Percentiles rank a stretch among this genome's conserved stretches.
Evolutionary conservation across 2,888 invertebrate genomes (phyloP).

Genomic region (Antitype chi): DNA sequence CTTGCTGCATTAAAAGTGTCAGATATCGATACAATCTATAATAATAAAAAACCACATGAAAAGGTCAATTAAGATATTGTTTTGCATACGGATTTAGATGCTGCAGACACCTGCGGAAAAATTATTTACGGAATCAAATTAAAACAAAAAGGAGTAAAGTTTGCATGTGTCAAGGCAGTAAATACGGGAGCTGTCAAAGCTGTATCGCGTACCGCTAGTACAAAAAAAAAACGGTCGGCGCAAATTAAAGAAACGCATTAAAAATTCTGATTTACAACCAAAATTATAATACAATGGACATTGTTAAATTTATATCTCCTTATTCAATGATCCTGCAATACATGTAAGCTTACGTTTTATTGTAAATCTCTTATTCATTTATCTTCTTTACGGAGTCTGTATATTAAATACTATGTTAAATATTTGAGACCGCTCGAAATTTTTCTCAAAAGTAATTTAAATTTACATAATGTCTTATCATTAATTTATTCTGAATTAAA

Average conservation of each 20-base stretch:
- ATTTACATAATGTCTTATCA: constrained; percentile 76
- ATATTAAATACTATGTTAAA: constrained; percentile 67
- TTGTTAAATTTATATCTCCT: constrained; percentile 78
- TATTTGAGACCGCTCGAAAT: constrained; percentile 63
- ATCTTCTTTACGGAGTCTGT: constrained; percentile 67
- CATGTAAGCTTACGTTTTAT: constrained; percentile 74
- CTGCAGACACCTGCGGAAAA: constrained; percentile 21
- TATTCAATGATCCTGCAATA: constrained; percentile 78
- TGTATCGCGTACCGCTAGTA: constrained; percentile 72
- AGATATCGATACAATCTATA: constrained; percentile 44
- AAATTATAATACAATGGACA: constrained; percentile 85
- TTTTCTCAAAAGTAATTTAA: constrained; percentile 63
- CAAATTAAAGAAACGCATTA: constrained; percentile 82
- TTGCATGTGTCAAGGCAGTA: constrained; percentile 72
- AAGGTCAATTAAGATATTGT: constrained; percentile 45
- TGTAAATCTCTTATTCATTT: constrained; percentile 69
- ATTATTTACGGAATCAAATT: constrained; percentile 39
- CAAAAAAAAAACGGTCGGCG: constrained; percentile 78
- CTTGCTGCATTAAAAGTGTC: constrained; percentile 40
- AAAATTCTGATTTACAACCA: constrained; percentile 82
- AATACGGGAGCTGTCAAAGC: constrained; percentile 73
- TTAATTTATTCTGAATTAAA: constrained; percentile 75
- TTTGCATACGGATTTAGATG: constrained; percentile 35
- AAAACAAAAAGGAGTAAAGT: constrained; percentile 51
- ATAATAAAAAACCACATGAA: constrained; percentile 44